A percentile compares a stretch with the other conserved stretches of the same genome.
These are phyloP conservation scores for Lamellibrachia satsuma DNA, from an alignment of 2,888 invertebrate species.

Conservation along the genomic window DNA sequence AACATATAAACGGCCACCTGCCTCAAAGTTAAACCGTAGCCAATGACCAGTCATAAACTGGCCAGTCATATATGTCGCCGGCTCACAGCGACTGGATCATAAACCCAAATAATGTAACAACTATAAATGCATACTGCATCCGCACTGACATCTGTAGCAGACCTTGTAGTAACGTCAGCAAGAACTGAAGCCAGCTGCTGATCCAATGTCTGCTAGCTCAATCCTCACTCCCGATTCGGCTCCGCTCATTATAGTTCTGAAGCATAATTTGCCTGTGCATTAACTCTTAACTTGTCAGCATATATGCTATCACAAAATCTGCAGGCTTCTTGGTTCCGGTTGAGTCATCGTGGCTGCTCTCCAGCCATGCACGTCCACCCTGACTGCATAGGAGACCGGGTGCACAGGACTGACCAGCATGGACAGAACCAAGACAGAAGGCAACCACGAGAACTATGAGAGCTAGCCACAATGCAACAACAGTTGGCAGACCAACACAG, in stretches of 20 bases:
- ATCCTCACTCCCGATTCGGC: not conserved
- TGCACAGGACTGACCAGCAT: not conserved
- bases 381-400: not conserved
- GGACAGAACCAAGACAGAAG: not conserved
- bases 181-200: not conserved
- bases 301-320: constrained; percentile 1
- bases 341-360: not conserved
- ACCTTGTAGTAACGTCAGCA: not conserved
- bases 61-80: not conserved
- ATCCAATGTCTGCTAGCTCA: not conserved
- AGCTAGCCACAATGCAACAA: not conserved
- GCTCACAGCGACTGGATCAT: not conserved
- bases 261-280: not conserved
- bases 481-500: not conserved
- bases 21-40: not conserved
- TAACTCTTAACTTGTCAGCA: not conserved
- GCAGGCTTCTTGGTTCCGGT: not conserved
- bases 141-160: not conserved
- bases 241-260: not conserved
- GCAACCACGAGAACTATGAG: not conserved
- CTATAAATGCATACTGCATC: constrained; percentile 10
- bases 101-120: constrained; percentile 5
- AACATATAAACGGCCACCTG: not conserved
- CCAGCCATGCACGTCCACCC: not conserved
- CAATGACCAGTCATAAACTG: not conserved